Evolutionary conservation across 2,888 invertebrate genomes (phyloP), one percentile per base, ranked within the genome.

Genomic region (Gymnocheta viridis): DNA sequence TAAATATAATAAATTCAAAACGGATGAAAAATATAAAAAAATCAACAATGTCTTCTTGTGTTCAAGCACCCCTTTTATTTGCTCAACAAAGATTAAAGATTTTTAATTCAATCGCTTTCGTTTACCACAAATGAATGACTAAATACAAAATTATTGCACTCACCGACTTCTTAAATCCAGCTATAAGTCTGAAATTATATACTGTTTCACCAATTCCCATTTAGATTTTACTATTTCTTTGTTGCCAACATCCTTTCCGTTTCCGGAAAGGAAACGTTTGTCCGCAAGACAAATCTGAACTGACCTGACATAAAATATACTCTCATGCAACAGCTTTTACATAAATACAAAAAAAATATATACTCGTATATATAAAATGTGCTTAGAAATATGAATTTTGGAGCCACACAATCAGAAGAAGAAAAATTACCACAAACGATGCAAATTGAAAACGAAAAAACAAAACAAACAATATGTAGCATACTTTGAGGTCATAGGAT

Each of bases 401-500:
- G 35, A 24, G n/a, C 17, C 24, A 47, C 17, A 32, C n/a, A n/a
- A n/a, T 7, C 24, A 51, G 5, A 58, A 58, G 35, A 58, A 12
- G 9, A 19, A 24, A n/a, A 51, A 19, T 22, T 29, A 32, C 17
- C 51, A 70, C 44, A 78, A 70, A 79, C 41, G 22, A 12, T 44
- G 56, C 12, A 62, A 62, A 64, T 19, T 62, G 62, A 70, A 70
- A 70, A 62, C 3, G 44, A 41, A 70, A 51, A 62, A 19, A 44
- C 22, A 54, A 58, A 56, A 56, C 54, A 49, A 14, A 64, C 17
- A 49, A 29, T 70, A 54, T 66, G 38, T 19, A 54, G 49, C 66
- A 58, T 44, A 72, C 51, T 51, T 58, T 51, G 56, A 64, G 72
- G 70, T 77, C 77, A 81, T 49, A 38, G 49, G 12, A 66, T 58